Conservation (phyloP, 2,113 vertebrate species). For the Oxyura jamaicensis region DNA sequence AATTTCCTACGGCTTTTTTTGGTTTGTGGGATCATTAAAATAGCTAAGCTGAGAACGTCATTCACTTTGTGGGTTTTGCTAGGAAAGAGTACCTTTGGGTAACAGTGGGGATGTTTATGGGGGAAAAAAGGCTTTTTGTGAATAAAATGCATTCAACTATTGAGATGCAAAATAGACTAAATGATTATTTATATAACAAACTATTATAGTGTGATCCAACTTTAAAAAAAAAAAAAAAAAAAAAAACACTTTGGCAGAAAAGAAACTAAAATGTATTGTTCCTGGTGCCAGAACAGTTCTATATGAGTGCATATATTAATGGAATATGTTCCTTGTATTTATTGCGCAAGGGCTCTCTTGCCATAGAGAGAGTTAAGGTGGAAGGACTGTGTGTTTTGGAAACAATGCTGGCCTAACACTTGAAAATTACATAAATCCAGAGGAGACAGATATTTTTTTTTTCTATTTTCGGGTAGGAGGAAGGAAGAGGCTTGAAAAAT, state of each 20-base stretch:
- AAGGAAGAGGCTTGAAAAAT: constrained; percentile 65
- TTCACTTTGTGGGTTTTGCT: constrained; percentile 18
- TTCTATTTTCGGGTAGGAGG: constrained; percentile 58
- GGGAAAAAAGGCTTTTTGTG: neutral
- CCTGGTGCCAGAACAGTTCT: neutral
- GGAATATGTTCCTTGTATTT: neutral
- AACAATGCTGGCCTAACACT: neutral
- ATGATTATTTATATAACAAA: constrained; percentile 3
- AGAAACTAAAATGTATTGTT: neutral
- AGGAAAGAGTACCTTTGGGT: constrained; percentile 46
- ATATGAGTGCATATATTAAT: neutral
- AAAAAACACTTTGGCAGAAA: neutral
- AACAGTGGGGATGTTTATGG: constrained; percentile 12
- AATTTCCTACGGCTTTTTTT: constrained; percentile 33
- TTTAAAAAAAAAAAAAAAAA: neutral
- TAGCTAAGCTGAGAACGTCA: constrained; percentile 55
- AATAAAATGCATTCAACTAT: neutral
- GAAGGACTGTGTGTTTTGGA: neutral
- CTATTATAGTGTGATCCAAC: neutral
- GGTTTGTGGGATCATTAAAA: constrained; percentile 68
- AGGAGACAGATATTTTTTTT: neutral
- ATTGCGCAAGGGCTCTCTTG: neutral
- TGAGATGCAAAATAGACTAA: constrained; percentile 41
- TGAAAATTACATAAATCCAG: constrained; percentile 32
- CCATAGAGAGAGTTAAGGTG: neutral